Evolutionary conservation across 2,797 vertebrate genomes (phyloP).

Genomic region (Thalassophryne amazonica): DNA sequence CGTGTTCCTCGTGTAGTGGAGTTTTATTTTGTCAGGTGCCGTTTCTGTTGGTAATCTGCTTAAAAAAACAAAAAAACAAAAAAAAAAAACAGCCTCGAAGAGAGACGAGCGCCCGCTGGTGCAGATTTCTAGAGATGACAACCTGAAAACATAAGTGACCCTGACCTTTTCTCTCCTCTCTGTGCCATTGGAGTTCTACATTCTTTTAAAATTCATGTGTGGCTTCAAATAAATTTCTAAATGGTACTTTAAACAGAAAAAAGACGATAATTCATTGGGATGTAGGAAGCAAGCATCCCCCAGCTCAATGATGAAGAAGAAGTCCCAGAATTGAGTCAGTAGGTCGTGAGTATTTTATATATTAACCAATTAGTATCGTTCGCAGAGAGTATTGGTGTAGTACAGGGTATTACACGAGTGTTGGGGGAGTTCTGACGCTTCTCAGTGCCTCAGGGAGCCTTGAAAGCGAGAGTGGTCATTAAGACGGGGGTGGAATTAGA

Average conservation of each 20-base stretch:
- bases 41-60: neutral
- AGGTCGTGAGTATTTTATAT: neutral
- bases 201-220: neutral
- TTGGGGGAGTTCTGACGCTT: slow-evolving; percentile 14
- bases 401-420: neutral
- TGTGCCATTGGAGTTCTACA: neutral
- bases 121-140: too few species aligned
- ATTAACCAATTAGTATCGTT: slow-evolving; percentile 12
- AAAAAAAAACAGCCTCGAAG: too few species aligned
- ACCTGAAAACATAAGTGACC: too few species aligned
- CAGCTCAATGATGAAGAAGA: slow-evolving; percentile 12
- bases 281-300: slow-evolving; percentile 1
- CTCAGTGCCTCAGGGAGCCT: neutral
- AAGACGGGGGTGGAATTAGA: neutral
- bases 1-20: neutral
- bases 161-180: neutral
- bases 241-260: neutral
- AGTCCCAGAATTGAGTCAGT: slow-evolving; percentile 13
- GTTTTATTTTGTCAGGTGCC: neutral
- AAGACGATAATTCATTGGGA: slow-evolving; percentile 8
- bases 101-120: too few species aligned
- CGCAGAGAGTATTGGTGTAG: neutral
- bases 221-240: neutral
- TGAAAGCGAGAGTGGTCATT: neutral
- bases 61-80: too few species aligned